phyloP scores from a whole-genome alignment of 2,797 vertebrate genomes.

The Phoeniculus purpureus region DNA sequence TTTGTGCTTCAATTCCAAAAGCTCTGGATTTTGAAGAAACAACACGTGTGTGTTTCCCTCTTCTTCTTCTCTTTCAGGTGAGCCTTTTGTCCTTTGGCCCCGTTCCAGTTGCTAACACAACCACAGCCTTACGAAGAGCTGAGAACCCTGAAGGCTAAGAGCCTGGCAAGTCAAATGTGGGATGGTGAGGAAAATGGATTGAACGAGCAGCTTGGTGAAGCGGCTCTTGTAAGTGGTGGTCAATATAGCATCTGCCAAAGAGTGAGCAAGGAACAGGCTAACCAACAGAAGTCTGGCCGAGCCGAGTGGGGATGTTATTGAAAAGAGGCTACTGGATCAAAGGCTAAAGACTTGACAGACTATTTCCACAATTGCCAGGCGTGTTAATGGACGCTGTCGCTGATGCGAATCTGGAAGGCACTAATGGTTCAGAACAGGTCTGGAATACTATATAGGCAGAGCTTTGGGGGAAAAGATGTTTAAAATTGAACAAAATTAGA shows the following conservation, averaged over 20 bases:
- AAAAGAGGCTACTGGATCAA: neutral
- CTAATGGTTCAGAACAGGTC: neutral
- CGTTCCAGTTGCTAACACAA: neutral
- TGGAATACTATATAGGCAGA: neutral
- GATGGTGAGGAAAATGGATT: neutral
- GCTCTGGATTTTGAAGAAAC: neutral
- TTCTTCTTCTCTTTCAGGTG: neutral
- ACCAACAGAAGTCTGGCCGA: neutral
- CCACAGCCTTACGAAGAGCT: neutral
- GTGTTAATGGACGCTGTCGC: neutral
- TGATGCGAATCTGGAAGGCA: neutral
- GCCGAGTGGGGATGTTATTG: neutral
- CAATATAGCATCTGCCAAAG: neutral
- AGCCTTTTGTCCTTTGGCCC: neutral
- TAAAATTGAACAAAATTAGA: neutral
- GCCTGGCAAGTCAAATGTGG: neutral
- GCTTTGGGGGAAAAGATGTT: neutral
- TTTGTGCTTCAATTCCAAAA: neutral
- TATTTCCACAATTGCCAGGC: neutral
- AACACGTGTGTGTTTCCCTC: neutral
- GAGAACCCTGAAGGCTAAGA: neutral
- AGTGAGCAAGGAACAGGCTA: neutral
- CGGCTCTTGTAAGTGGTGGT: neutral
- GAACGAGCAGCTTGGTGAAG: neutral
- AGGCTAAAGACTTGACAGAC: neutral